Evolutionary conservation across 2,113 vertebrate genomes (phyloP).

Genomic region (Microcebus ravelobensis): DNA sequence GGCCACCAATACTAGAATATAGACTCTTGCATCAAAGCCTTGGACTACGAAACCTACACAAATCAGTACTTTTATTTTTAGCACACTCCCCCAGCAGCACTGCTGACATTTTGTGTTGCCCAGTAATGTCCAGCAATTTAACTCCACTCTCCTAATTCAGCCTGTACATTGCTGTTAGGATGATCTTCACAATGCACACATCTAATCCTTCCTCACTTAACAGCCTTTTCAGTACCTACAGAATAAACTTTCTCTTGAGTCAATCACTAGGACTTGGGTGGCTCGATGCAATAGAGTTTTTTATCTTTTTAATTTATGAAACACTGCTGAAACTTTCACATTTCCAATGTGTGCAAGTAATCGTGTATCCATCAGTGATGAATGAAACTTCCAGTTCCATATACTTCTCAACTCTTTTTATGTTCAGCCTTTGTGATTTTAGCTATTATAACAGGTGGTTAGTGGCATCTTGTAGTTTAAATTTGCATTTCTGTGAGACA

Average conservation of each 20-base stretch:
- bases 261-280: neutral
- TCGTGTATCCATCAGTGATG: neutral
- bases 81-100: neutral
- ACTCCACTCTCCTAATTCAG: neutral
- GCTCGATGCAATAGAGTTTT: neutral
- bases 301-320: neutral
- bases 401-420: neutral
- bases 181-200: neutral
- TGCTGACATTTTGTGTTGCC: neutral
- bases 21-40: neutral
- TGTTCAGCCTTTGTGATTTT: neutral
- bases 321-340: neutral
- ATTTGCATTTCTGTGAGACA: neutral
- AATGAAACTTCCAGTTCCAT: neutral
- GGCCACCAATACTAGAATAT: neutral
- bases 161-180: neutral
- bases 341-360: neutral
- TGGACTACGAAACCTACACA: neutral
- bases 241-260: neutral
- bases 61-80: neutral
- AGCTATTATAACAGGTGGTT: neutral
- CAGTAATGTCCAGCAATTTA: neutral
- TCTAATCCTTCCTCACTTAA: neutral
- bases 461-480: neutral
- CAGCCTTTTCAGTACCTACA: neutral